These are phyloP conservation scores for Tragelaphus eurycerus DNA, from an alignment of 2,797 vertebrate species.

Conservation along the genomic window DNA sequence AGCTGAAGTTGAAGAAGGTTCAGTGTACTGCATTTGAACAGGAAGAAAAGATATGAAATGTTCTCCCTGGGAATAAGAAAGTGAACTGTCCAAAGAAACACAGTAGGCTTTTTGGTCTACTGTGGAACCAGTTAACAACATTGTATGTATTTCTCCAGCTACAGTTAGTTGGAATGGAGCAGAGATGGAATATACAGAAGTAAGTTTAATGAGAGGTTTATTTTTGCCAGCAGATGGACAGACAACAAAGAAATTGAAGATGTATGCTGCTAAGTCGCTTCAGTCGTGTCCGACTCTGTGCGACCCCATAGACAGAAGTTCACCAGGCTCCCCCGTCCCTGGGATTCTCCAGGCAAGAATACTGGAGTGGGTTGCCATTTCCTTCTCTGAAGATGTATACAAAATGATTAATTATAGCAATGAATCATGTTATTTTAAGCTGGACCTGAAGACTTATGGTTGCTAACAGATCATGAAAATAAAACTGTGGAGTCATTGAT, in stretches of 20 bases:
- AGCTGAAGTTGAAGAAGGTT: neutral
- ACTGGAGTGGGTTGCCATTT: too few species aligned
- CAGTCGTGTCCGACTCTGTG: too few species aligned
- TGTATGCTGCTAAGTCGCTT: too few species aligned
- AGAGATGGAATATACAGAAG: neutral
- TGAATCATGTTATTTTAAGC: neutral
- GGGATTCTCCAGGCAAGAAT: too few species aligned
- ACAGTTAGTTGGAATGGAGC: neutral
- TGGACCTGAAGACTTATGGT: neutral
- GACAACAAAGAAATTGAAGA: neutral
- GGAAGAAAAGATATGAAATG: neutral
- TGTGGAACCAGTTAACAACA: neutral
- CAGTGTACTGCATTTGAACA: neutral
- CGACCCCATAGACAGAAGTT: too few species aligned
- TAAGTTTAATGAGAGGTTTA: neutral
- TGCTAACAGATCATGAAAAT: conserved; percentile 9
- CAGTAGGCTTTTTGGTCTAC: neutral
- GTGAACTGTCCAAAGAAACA: neutral
- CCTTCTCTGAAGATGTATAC: neutral
- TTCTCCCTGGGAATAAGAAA: neutral
- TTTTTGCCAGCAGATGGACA: neutral
- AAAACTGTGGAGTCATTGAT: neutral
- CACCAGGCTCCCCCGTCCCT: too few species aligned
- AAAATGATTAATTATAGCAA: conserved; percentile 15
- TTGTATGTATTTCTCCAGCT: neutral